Percentiles rank a stretch among this genome's conserved stretches.
These are phyloP conservation scores for Leptocoma aspasia DNA, from an alignment of 2,113 vertebrate species.

Conservation along the genomic window DNA sequence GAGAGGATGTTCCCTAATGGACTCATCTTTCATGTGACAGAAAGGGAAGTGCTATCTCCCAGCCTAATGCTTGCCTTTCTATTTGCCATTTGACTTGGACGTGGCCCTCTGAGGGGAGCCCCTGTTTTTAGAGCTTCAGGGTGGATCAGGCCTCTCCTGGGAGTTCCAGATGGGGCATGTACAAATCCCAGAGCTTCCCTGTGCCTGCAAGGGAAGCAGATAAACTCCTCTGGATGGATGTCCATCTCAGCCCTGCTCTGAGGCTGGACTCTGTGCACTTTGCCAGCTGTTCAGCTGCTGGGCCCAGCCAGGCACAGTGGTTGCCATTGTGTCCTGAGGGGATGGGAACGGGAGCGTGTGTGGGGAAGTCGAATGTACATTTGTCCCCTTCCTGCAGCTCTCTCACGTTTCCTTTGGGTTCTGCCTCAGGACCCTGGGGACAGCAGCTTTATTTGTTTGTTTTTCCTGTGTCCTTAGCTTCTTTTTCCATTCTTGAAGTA, in stretches of 20 bases:
- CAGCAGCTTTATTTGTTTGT: background rate
- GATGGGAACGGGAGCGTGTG: fast-evolving
- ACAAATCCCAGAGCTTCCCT: background rate
- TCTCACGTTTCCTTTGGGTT: background rate
- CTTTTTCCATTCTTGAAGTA: background rate
- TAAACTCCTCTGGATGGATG: background rate
- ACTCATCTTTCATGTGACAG: conserved; percentile 41
- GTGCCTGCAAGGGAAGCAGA: background rate
- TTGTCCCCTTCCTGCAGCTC: background rate
- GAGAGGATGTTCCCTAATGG: conserved; percentile 66
- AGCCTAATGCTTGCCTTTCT: background rate
- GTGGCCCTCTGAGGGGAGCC: background rate
- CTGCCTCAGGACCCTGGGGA: background rate
- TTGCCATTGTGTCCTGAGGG: background rate
- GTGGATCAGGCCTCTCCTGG: background rate
- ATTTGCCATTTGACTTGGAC: background rate
- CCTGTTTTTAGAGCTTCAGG: background rate
- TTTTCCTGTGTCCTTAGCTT: background rate
- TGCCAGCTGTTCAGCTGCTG: conserved; percentile 30
- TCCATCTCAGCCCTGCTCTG: background rate
- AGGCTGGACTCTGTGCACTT: background rate
- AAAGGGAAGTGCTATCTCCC: background rate
- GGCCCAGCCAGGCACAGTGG: background rate
- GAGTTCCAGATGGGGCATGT: background rate
- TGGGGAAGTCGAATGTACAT: background rate